These are phyloP conservation scores for Chrysina gloriosa DNA, from an alignment of 2,888 invertebrate species.

Conservation along the genomic window DNA sequence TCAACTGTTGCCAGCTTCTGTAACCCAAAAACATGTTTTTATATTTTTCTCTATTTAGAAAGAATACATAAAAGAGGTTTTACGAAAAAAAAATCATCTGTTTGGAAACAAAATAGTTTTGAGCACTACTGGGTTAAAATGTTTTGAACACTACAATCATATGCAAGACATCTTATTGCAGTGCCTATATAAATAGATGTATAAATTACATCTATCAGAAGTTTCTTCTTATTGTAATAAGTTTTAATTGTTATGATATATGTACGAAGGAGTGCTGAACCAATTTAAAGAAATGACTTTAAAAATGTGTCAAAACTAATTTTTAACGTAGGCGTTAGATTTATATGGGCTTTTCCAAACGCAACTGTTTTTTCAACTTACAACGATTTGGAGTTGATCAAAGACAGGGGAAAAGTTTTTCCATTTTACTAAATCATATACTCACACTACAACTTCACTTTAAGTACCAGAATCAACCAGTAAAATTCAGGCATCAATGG, in stretches of 20 bases:
- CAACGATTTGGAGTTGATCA: not conserved
- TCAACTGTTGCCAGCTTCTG: too few species aligned
- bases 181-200: not conserved
- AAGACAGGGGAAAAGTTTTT: too few species aligned
- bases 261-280: not conserved
- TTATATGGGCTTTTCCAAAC: not conserved
- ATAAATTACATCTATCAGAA: not conserved
- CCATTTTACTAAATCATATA: too few species aligned
- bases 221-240: not conserved
- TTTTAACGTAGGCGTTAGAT: not conserved
- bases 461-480: too few species aligned
- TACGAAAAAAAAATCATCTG: too few species aligned
- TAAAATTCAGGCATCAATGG: too few species aligned
- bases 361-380: not conserved
- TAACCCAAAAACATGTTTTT: too few species aligned
- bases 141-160: constrained; percentile 6
- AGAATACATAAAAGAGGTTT: too few species aligned
- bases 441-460: too few species aligned
- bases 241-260: not conserved
- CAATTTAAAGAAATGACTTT: not conserved
- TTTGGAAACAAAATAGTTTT: too few species aligned
- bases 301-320: not conserved
- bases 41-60: too few species aligned
- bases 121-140: too few species aligned
- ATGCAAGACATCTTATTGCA: not conserved